Conservation (phyloP, 2,113 vertebrate species). For the Lamprotornis superbus region DNA sequence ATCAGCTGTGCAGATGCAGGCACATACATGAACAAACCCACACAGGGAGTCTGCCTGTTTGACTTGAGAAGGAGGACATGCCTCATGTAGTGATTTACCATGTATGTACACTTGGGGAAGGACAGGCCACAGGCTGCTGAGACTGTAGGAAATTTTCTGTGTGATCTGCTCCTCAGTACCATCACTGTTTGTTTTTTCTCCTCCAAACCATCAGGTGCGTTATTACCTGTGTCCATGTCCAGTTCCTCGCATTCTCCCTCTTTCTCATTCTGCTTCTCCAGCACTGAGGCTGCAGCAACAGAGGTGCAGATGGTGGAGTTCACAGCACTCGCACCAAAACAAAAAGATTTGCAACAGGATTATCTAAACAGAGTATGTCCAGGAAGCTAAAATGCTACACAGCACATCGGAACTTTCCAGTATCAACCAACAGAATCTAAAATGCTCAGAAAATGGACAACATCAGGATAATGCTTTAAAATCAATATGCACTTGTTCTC, state of each 20-base stretch:
- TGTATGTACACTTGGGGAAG: fast-evolving
- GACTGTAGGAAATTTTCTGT: background rate
- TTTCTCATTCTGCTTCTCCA: background rate
- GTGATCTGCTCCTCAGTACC: background rate
- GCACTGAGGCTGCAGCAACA: background rate
- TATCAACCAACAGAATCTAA: background rate
- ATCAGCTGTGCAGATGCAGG: background rate
- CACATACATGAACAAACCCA: background rate
- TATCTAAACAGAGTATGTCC: background rate
- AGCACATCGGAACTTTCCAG: background rate
- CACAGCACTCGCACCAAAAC: background rate
- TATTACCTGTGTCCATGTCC: background rate
- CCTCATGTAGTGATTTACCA: background rate
- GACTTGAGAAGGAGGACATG: background rate
- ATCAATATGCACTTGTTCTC: background rate
- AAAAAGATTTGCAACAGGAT: background rate
- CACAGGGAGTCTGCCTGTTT: background rate
- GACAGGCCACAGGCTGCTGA: background rate
- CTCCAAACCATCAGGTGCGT: background rate
- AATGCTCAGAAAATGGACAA: background rate
- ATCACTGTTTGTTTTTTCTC: background rate
- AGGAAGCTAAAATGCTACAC: background rate
- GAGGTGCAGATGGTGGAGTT: background rate
- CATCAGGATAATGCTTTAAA: background rate
- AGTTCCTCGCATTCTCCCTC: background rate